A percentile compares a stretch with the other conserved stretches of the same genome.
Evolutionary conservation across 1,140 invertebrate genomes (phyloP).

Genomic region (Diuraphis noxia): DNA sequence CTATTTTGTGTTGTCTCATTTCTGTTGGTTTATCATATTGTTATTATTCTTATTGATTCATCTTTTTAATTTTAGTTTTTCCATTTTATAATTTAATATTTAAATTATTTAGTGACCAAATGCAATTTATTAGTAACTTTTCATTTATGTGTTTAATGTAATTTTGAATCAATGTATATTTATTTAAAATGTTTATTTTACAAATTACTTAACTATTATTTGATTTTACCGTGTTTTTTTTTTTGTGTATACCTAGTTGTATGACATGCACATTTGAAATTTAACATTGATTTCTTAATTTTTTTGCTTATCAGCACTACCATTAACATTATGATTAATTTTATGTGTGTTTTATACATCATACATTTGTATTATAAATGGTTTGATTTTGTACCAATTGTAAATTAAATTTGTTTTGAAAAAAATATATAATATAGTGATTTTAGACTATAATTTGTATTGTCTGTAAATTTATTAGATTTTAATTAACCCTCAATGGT

Average conservation of each 20-base stretch:
- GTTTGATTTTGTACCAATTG: constrained; percentile 35
- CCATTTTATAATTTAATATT: constrained; percentile 23
- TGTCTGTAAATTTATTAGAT: not conserved
- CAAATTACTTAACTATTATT: not conserved
- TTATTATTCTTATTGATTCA: constrained; percentile 28
- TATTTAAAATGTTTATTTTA: constrained; percentile 16
- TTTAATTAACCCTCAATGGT: not conserved
- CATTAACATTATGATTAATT: constrained; percentile 40
- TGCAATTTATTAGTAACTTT: constrained; percentile 30
- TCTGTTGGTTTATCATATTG: constrained; percentile 26
- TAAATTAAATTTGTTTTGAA: constrained; percentile 16
- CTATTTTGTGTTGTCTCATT: constrained; percentile 23
- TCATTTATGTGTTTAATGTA: not conserved
- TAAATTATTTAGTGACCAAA: not conserved
- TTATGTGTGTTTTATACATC: constrained; percentile 1
- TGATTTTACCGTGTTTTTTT: not conserved
- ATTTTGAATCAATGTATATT: constrained; percentile 16
- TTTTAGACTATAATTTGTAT: not conserved
- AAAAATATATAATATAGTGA: constrained; percentile 21
- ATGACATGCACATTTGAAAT: constrained; percentile 36
- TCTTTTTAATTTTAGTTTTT: constrained; percentile 9
- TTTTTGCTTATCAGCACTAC: constrained; percentile 42
- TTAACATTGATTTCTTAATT: constrained; percentile 22
- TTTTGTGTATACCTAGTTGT: constrained; percentile 15
- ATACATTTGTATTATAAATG: constrained; percentile 30